phyloP scores from a whole-genome alignment of 2,888 invertebrate genomes.

The Sphaerophoria rueppellii region DNA sequence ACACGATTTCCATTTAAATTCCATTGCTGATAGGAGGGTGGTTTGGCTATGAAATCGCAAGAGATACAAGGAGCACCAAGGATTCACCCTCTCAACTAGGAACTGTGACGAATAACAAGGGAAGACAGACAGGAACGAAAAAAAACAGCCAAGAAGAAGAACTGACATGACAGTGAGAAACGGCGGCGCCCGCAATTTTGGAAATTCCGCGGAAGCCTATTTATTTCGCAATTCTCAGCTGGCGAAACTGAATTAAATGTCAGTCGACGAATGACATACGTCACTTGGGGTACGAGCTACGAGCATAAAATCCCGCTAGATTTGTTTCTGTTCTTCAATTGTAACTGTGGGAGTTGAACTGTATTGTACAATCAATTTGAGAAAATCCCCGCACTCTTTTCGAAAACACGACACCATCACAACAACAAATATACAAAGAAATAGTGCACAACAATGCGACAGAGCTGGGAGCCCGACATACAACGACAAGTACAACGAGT shows the following conservation, averaged over 20 bases:
- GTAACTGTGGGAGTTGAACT: constrained; percentile 22
- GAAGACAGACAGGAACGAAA: background rate
- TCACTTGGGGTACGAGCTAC: constrained; percentile 44
- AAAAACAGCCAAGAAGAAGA: background rate
- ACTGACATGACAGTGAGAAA: constrained; percentile 64
- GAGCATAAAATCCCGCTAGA: constrained; percentile 47
- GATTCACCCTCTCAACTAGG: constrained; percentile 28
- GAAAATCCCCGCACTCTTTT: constrained; percentile 43
- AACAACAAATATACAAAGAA: constrained; percentile 12
- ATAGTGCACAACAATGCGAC: constrained; percentile 48
- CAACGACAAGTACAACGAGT: too few relatives aligned
- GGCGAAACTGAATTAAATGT: constrained; percentile 71
- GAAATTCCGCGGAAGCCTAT: constrained; percentile 67
- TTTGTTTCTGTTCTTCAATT: constrained; percentile 9
- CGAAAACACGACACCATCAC: constrained; percentile 45
- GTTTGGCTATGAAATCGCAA: background rate
- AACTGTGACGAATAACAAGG: constrained; percentile 2
- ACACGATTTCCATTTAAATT: constrained; percentile 73
- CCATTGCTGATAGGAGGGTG: constrained; percentile 68
- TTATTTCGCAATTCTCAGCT: constrained; percentile 66
- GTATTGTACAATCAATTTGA: constrained; percentile 57
- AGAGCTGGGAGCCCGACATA: background rate
- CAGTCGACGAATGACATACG: constrained; percentile 70
- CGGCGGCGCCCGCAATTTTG: constrained; percentile 51
- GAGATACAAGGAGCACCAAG: constrained; percentile 24